Percentiles rank a stretch among this genome's conserved stretches.
phyloP scores from a whole-genome alignment of 2,888 invertebrate species.

The Ophion slaviceki region DNA sequence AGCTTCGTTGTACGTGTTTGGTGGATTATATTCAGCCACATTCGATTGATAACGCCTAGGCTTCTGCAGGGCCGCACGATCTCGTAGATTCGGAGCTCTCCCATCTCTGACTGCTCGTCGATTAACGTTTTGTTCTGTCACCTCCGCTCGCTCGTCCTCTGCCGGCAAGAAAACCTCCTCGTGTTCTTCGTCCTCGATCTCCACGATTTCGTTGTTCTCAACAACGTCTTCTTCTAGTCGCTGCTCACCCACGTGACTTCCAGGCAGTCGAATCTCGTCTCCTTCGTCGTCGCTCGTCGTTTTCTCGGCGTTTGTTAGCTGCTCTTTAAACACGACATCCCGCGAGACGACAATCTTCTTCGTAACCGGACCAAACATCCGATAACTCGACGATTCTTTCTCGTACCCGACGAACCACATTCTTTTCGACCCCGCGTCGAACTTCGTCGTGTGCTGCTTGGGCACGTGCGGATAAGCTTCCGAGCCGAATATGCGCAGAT shows the following conservation, averaged over 20 bases:
- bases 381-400: slow-evolving; percentile 11
- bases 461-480: slow-evolving; percentile 10
- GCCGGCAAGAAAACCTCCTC: slow-evolving; percentile 14
- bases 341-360: not conserved
- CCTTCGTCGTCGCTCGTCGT: not conserved
- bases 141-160: slow-evolving; percentile 32
- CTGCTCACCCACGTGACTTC: slow-evolving; percentile 1
- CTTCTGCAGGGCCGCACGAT: slow-evolving; percentile 6
- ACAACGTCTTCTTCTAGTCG: slow-evolving; percentile 10
- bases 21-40: not conserved
- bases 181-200: slow-evolving; percentile 19
- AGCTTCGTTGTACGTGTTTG: slow-evolving; percentile 11
- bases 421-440: slow-evolving; percentile 5
- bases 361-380: not conserved
- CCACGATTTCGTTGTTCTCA: slow-evolving; percentile 14
- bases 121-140: slow-evolving; percentile 21
- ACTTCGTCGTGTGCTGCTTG: slow-evolving; percentile 1
- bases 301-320: slow-evolving; percentile 7
- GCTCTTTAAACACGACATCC: slow-evolving; percentile 13
- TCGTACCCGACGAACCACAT: slow-evolving; percentile 19
- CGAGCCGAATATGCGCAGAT: slow-evolving; percentile 12
- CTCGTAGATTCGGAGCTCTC: slow-evolving; percentile 23
- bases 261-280: slow-evolving; percentile 22
- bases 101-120: slow-evolving; percentile 5
- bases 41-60: not conserved